Evolutionary conservation across 2,113 vertebrate genomes (phyloP).

Genomic region (Cyanoramphus novaezelandiae): DNA sequence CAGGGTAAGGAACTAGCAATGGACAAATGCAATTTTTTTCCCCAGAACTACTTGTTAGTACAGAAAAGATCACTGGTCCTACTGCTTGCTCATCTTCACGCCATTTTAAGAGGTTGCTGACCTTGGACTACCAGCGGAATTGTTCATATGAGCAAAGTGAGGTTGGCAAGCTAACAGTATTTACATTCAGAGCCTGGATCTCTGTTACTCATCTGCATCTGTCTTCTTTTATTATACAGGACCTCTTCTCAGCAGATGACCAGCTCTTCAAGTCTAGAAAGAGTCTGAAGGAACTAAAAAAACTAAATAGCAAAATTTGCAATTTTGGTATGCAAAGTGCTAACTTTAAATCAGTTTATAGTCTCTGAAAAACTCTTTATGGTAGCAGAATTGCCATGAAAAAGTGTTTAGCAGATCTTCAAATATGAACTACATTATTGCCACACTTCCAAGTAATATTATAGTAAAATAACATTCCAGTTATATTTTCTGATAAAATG

Average conservation of each 20-base stretch:
- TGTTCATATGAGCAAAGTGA: not conserved
- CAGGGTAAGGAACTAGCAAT: not conserved
- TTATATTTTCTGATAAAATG: not conserved
- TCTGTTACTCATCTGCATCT: not conserved
- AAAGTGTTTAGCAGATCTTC: not conserved
- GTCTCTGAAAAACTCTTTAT: not conserved
- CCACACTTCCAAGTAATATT: not conserved
- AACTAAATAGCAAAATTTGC: not conserved
- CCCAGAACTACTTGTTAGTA: not conserved
- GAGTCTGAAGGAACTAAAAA: not conserved
- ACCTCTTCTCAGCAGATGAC: not conserved
- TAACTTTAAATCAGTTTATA: not conserved
- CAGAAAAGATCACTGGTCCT: not conserved
- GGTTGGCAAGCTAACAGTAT: fast-evolving
- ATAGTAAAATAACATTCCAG: not conserved
- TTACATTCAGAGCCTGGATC: not conserved
- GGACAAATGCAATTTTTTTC: not conserved
- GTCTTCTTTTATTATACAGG: not conserved
- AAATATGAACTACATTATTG: not conserved
- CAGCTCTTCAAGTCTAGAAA: not conserved
- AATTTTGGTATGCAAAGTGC: not conserved
- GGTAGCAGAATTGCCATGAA: not conserved
- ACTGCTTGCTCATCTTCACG: not conserved
- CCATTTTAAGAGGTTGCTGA: not conserved
- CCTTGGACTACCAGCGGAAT: not conserved